phyloP scores from a whole-genome alignment of 2,113 vertebrate genomes.

The Mobula hypostoma region DNA sequence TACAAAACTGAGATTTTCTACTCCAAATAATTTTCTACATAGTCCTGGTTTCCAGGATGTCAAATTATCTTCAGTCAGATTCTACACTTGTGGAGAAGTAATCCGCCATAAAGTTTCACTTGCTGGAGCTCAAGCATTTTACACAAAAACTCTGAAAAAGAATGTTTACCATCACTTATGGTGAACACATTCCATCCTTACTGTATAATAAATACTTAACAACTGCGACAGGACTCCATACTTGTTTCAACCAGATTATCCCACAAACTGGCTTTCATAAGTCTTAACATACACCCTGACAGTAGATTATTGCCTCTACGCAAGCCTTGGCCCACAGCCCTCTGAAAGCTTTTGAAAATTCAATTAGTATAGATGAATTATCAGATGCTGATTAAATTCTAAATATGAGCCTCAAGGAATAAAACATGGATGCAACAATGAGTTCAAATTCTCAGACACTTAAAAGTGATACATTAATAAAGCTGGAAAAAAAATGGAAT shows the following conservation, averaged over 20 bases:
- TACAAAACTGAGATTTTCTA: neutral
- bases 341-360: neutral
- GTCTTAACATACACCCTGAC: neutral
- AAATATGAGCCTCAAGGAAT: neutral
- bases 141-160: no score
- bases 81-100: neutral
- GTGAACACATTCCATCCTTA: no score
- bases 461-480: neutral
- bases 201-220: no score
- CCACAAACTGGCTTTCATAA: neutral
- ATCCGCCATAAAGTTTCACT: neutral
- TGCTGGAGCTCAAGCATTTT: neutral
- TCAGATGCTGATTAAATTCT: neutral
- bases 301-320: neutral
- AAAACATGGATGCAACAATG: neutral
- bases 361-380: neutral
- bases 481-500: neutral
- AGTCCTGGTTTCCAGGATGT: neutral
- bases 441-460: neutral
- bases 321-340: neutral
- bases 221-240: neutral
- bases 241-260: neutral
- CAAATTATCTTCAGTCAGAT: neutral
- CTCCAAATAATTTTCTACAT: neutral
- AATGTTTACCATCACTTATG: no score